phyloP scores from a whole-genome alignment of 2,113 vertebrate species.

The Actenoides lindsayi region DNA sequence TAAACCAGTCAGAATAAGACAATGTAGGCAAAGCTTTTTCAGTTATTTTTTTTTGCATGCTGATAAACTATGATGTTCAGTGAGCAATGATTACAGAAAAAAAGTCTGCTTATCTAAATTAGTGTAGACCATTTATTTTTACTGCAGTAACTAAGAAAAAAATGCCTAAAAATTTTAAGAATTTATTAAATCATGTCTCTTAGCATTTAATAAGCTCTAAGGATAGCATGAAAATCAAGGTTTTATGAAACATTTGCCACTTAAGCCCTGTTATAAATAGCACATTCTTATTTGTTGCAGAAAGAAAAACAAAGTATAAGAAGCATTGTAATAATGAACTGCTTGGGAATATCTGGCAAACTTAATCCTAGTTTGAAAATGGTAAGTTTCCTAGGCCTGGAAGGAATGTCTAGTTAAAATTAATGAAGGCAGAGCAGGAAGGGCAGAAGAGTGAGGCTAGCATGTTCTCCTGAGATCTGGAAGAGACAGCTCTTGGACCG shows the following conservation, averaged over 20 bases:
- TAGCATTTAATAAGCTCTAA: background rate
- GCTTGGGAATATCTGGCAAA: background rate
- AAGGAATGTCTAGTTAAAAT: background rate
- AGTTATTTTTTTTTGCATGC: background rate
- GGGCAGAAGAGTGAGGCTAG: background rate
- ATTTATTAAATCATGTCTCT: background rate
- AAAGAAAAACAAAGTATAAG: background rate
- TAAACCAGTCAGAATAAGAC: background rate
- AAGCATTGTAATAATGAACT: background rate
- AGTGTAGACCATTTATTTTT: background rate
- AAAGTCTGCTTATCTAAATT: background rate
- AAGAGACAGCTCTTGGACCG: background rate
- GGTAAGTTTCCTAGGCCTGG: background rate
- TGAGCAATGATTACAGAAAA: background rate
- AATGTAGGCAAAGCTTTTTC: background rate
- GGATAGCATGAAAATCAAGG: background rate
- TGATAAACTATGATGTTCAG: background rate
- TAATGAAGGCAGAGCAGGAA: background rate
- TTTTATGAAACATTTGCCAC: background rate
- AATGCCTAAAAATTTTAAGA: background rate
- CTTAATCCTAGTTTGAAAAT: background rate
- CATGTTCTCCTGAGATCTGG: background rate
- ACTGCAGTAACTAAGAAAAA: background rate
- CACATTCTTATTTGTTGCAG: background rate
- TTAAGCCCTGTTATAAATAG: background rate